Percentiles rank a stretch among this genome's conserved stretches.
These are phyloP conservation scores for Neopelma chrysocephalum DNA, from an alignment of 2,797 vertebrate species.

Conservation along the genomic window DNA sequence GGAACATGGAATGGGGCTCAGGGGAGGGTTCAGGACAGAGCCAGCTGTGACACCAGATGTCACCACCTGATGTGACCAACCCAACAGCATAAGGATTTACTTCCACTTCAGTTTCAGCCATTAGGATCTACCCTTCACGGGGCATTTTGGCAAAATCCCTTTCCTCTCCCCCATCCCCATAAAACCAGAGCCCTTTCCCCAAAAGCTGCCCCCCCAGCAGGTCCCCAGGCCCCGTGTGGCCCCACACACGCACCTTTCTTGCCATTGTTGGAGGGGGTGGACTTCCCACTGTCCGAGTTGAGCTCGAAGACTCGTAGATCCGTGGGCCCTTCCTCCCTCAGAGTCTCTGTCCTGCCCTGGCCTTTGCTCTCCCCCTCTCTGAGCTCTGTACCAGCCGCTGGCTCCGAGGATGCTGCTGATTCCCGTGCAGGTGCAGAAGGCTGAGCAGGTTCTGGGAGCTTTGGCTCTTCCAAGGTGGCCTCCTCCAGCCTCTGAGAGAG, in stretches of 20 bases:
- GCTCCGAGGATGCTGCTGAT: not conserved
- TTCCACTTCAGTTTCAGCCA: not conserved
- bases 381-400: not conserved
- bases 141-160: not conserved
- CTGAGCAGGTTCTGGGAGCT: conserved; percentile 53
- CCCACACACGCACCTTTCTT: conserved; percentile 88
- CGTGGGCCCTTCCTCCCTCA: conserved; percentile 86
- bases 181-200: not conserved
- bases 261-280: conserved; percentile 96
- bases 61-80: not conserved
- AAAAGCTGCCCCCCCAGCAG: not conserved
- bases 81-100: not conserved
- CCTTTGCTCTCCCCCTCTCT: conserved; percentile 58
- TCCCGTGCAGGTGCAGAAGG: not conserved
- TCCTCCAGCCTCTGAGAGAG: conserved; percentile 79
- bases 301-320: conserved; percentile 96
- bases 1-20: not conserved
- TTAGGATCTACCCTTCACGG: not conserved
- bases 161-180: not conserved
- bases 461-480: conserved; percentile 77
- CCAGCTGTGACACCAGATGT: not conserved
- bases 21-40: not conserved
- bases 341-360: conserved; percentile 75
- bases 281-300: conserved; percentile 97
- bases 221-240: not conserved